These are phyloP conservation scores for Dryas iulia DNA, from an alignment of 1,140 invertebrate species.

Conservation along the genomic window DNA sequence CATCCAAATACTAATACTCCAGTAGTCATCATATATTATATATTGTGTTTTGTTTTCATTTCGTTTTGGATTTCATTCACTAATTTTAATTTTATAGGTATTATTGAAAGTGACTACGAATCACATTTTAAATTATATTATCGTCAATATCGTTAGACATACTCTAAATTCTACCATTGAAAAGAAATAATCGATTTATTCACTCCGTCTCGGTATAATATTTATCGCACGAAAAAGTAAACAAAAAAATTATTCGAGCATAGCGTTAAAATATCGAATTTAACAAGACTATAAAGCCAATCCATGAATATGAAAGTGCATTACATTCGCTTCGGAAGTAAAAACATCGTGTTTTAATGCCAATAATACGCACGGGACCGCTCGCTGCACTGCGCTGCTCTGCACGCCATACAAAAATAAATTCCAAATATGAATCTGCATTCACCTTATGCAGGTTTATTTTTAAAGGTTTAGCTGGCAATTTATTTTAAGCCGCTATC, in stretches of 20 bases:
- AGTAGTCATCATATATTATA: no score
- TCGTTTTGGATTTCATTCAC: no score
- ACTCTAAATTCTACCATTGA: no score
- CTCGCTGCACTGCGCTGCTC: constrained; percentile 15
- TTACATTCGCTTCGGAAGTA: constrained; percentile 51
- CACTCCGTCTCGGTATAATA: not conserved
- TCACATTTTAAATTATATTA: no score
- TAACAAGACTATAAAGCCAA: constrained; percentile 55
- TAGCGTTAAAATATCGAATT: constrained; percentile 48
- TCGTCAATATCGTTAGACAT: no score
- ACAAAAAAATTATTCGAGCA: not conserved
- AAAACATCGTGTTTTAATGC: constrained; percentile 55
- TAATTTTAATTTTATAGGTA: no score
- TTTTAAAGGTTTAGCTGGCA: constrained; percentile 23
- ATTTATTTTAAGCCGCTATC: constrained; percentile 24
- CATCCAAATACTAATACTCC: no score
- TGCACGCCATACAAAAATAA: constrained; percentile 33
- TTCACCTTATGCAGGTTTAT: constrained; percentile 28
- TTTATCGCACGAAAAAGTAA: not conserved
- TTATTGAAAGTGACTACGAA: no score
- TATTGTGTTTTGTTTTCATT: no score
- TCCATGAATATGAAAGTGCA: constrained; percentile 57
- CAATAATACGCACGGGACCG: constrained; percentile 42
- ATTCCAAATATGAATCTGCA: constrained; percentile 34
- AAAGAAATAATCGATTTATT: no score